phyloP scores from a whole-genome alignment of 2,888 invertebrate species.

The Antitype chi region DNA sequence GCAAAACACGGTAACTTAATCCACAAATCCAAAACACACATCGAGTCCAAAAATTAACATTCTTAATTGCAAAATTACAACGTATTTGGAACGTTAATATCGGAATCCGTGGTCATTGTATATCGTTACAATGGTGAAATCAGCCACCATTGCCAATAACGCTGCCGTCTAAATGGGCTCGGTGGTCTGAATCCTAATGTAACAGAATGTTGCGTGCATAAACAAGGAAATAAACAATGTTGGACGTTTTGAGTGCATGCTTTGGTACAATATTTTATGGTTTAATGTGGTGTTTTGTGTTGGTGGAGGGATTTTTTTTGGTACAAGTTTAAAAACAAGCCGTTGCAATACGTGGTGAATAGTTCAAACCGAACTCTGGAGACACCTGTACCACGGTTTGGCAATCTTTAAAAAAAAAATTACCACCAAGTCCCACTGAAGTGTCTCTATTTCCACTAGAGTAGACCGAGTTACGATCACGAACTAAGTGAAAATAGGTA shows the following conservation, averaged over 20 bases:
- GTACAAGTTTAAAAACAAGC: too few species aligned
- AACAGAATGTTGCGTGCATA: slow-evolving; percentile 54
- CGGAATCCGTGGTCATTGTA: slow-evolving; percentile 58
- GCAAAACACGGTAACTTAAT: neutral
- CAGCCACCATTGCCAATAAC: slow-evolving; percentile 62
- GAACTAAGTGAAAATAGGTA: too few species aligned
- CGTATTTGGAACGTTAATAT: slow-evolving; percentile 58
- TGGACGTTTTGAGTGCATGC: slow-evolving; percentile 22
- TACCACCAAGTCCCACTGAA: too few species aligned
- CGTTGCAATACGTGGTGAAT: too few species aligned
- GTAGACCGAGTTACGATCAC: too few species aligned
- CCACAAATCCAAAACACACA: slow-evolving; percentile 45
- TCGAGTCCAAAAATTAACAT: slow-evolving; percentile 54
- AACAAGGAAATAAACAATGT: slow-evolving; percentile 50
- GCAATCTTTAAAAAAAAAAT: too few species aligned
- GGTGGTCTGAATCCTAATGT: slow-evolving; percentile 62
- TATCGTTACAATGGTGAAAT: slow-evolving; percentile 64
- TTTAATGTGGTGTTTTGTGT: neutral
- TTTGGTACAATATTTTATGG: slow-evolving; percentile 4
- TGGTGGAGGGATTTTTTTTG: neutral
- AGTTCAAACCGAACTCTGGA: too few species aligned
- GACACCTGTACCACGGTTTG: too few species aligned
- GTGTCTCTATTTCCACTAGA: too few species aligned
- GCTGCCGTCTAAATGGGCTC: slow-evolving; percentile 43
- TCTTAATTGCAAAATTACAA: slow-evolving; percentile 64